Evolutionary conservation across 2,888 invertebrate species (phyloP), one percentile per base, ranked within the genome.

Genomic region (Nipponacmea schrenckii): DNA sequence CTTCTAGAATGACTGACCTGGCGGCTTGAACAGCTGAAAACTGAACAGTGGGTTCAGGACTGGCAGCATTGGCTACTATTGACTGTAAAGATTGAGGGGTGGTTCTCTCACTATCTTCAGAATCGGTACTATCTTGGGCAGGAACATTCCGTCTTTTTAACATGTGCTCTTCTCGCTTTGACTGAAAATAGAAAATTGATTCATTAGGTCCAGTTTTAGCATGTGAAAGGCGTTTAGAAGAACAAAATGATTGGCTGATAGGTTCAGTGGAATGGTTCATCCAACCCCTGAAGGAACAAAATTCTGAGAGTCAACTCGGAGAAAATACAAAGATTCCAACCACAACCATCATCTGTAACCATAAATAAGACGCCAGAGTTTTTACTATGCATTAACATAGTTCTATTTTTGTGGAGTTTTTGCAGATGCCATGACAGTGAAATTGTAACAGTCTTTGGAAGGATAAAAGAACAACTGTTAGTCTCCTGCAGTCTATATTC

Each of bases 71-170:
- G 86, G 92, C 91, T 72, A 98, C 97, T 83, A 98, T 92, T 85
- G 94, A 93, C 82, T 94, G 93, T 81, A 97, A 90, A 48, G 88
- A 86, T 76, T 86, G 86, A 12, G 78, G 81, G 27, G 85, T 81
- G 24, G 86, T 86, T 71, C 86, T 86, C 74, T 88, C 89, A 77
- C 85, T 84, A 66, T 87, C 87, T 77, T 88, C 86, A 46, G 88
- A 89, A 90, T 92, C 92, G 79, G 94, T 94, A 24, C 95, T 94
- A 89, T 96, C 96, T 84, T 93, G 92, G 31, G 81, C 77, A 73
- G 96, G 97, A 75, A 99, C 97, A 91, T 98, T 99, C 84, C 98
- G 92, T 84, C 97, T 93, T 90, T 99, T 99, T 82, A 96, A 94
- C 81, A 98, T 91, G 17, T 97, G 96, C 90, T 98, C 98, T 86